phyloP scores from a whole-genome alignment of 2,113 vertebrate species.

The Tetrao urogallus region DNA sequence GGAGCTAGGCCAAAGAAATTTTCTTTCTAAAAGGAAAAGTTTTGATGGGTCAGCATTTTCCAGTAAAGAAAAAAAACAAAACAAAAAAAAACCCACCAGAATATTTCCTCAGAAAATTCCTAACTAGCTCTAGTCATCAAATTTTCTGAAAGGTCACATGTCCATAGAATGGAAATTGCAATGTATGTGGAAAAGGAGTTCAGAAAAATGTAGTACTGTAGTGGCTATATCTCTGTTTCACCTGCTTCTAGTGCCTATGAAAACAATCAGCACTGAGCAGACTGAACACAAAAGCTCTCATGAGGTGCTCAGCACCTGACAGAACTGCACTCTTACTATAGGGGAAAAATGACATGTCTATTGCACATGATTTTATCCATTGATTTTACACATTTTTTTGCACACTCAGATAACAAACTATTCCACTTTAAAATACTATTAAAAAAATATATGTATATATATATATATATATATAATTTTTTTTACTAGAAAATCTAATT shows the following conservation, averaged over 20 bases:
- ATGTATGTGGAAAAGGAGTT: not conserved
- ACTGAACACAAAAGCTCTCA: not conserved
- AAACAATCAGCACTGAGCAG: not conserved
- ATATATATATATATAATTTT: too few species aligned
- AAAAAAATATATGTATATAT: not conserved
- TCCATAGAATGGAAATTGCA: not conserved
- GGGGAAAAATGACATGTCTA: not conserved
- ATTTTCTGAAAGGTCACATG: not conserved
- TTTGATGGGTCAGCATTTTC: not conserved
- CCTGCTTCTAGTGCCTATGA: not conserved
- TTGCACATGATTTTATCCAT: not conserved
- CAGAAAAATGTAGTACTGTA: not conserved
- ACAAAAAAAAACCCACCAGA: not conserved
- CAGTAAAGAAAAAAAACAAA: not conserved
- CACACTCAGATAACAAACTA: not conserved
- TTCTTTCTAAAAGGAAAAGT: not conserved
- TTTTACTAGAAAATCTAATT: not conserved
- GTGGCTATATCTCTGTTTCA: not conserved
- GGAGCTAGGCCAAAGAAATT: not conserved
- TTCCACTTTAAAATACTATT: not conserved
- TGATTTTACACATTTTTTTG: not conserved
- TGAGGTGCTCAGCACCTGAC: not conserved
- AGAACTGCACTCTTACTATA: not conserved
- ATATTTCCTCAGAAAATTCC: conserved; percentile 16
- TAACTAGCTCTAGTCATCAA: not conserved